Percentiles rank a stretch among this genome's conserved stretches.
These are phyloP conservation scores for Nomada ruficornis DNA, from an alignment of 2,888 invertebrate genomes.

Conservation along the genomic window DNA sequence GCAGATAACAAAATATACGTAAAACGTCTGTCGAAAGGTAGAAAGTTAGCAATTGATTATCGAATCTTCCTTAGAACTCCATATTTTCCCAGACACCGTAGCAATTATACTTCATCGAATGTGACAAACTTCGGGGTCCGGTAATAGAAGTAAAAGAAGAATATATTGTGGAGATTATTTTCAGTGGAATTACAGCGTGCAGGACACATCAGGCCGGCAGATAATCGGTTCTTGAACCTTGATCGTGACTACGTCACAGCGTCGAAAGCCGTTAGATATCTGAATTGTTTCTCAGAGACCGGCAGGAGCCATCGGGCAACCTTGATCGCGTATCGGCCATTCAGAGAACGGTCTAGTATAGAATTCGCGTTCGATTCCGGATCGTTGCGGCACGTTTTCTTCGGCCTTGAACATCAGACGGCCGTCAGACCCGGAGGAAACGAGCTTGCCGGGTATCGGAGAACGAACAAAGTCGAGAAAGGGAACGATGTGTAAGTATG, in stretches of 20 bases:
- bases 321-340: conserved; percentile 39
- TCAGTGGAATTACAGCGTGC: not conserved
- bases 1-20: not conserved
- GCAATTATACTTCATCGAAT: not conserved
- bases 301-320: conserved; percentile 39
- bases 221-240: conserved; percentile 44
- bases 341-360: conserved; percentile 15
- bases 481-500: conserved; percentile 55
- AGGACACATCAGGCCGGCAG: not conserved
- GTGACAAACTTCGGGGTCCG: too few species aligned
- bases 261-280: conserved; percentile 55
- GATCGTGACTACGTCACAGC: conserved; percentile 46
- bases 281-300: conserved; percentile 51
- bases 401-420: conserved; percentile 62
- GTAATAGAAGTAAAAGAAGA: too few species aligned
- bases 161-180: too few species aligned
- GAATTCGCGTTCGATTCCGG: conserved; percentile 34
- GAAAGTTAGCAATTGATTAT: not conserved
- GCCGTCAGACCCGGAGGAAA: conserved; percentile 43
- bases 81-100: not conserved
- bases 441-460: conserved; percentile 9
- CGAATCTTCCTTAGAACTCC: not conserved
- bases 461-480: conserved; percentile 50
- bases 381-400: conserved; percentile 43
- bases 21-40: too few species aligned